A percentile compares a stretch with the other conserved stretches of the same genome.
These are phyloP conservation scores for Micromussa lordhowensis DNA, from an alignment of 92 coral and sea anemone genomes.

Conservation along the genomic window DNA sequence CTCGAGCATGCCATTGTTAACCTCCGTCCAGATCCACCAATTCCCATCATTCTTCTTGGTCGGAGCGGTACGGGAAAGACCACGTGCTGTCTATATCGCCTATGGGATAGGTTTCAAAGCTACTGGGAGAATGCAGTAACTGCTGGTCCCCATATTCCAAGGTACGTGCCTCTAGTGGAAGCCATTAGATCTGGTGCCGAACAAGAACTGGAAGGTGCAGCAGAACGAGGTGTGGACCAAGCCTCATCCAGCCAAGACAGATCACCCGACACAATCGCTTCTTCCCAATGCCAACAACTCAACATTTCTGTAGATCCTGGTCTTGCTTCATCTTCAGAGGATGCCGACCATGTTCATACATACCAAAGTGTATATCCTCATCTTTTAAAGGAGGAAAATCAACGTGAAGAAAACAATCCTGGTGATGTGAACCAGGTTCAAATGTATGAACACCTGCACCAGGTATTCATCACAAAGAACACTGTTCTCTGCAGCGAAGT, in stretches of 20 bases:
- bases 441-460: conserved; percentile 87
- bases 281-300: background rate
- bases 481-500: conserved; percentile 95
- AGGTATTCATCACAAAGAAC: conserved; percentile 94
- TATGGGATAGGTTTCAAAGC: conserved; percentile 85
- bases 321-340: background rate
- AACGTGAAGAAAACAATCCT: background rate
- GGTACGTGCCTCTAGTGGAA: conserved; percentile 35
- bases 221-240: background rate
- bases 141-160: conserved; percentile 91
- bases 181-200: background rate
- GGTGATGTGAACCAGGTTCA: conserved; percentile 14
- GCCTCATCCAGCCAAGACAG: background rate
- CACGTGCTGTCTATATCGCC: conserved; percentile 94
- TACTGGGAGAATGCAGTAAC: conserved; percentile 89
- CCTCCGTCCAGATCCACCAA: conserved; percentile 72
- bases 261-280: background rate
- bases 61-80: conserved; percentile 99
- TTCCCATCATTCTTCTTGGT: conserved; percentile 88
- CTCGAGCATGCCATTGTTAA: conserved; percentile 95
- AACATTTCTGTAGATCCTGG: background rate
- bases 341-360: background rate
- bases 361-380: background rate
- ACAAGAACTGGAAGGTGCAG: background rate
- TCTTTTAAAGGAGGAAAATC: background rate